Evolutionary conservation across 2,888 invertebrate species (phyloP).

Genomic region (Lomographa bimaculata): DNA sequence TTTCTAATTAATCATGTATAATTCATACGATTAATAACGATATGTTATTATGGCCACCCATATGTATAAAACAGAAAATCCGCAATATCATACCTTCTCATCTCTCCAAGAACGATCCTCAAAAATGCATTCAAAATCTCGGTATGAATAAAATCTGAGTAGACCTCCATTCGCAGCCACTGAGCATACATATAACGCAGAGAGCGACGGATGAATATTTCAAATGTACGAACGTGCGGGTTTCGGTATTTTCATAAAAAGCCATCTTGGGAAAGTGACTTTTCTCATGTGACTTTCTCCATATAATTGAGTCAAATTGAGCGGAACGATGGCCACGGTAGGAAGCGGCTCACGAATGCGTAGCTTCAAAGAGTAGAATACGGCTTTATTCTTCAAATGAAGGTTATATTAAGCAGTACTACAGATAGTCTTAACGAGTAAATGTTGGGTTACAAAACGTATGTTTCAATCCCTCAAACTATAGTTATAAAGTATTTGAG

Average conservation of each 20-base stretch:
- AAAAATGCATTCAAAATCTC: conserved; percentile 14
- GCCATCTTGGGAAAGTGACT: conserved; percentile 4
- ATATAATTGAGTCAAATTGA: conserved; percentile 24
- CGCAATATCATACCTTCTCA: too few relatives aligned
- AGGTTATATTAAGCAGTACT: too few relatives aligned
- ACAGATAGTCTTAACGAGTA: too few relatives aligned
- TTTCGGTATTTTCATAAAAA: conserved; percentile 10
- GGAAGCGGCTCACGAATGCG: conserved; percentile 8
- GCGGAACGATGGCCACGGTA: conserved; percentile 12
- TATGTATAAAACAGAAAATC: too few relatives aligned
- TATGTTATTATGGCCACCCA: too few relatives aligned
- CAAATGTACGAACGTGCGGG: conserved; percentile 13
- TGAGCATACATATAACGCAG: conserved; percentile 17
- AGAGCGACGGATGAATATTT: conserved; percentile 18
- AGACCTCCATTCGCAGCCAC: conserved; percentile 2
- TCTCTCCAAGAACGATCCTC: too few relatives aligned
- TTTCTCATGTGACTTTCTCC: conserved; percentile 14
- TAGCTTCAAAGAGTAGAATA: conserved; percentile 1
- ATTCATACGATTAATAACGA: too few relatives aligned
- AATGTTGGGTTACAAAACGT: too few relatives aligned
- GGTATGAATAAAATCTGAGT: conserved; percentile 8
- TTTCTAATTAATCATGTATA: too few relatives aligned
- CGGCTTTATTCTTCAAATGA: not conserved
- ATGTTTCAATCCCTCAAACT: too few relatives aligned
- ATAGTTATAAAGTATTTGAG: too few relatives aligned